Evolutionary conservation across 2,797 vertebrate genomes (phyloP).

Genomic region (Echiichthys vipera): DNA sequence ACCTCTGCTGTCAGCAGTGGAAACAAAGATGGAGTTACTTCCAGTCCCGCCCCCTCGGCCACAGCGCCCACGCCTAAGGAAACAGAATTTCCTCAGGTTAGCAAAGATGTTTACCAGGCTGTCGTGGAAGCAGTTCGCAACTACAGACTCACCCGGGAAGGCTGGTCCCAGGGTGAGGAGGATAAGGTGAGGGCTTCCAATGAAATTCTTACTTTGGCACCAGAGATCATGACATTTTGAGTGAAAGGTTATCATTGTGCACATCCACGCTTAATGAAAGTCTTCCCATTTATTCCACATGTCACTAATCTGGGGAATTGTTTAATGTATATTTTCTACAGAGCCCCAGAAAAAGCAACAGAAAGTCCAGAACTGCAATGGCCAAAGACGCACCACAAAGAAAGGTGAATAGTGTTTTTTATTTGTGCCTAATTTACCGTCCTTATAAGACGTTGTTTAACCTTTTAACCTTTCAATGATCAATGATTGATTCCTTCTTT

Average conservation of each 20-base stretch:
- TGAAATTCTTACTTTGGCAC: too few species aligned
- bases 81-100: conserved; percentile 58
- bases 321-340: not conserved
- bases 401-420: conserved; percentile 6
- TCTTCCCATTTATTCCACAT: not conserved
- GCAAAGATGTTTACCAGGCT: conserved; percentile 54
- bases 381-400: fast-evolving
- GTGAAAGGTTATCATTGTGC: not conserved
- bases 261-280: not conserved
- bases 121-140: conserved; percentile 70
- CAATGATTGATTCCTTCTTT: not conserved
- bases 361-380: not conserved
- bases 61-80: not conserved
- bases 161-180: not conserved
- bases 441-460: too few species aligned
- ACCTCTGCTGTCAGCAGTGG: not conserved
- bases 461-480: too few species aligned
- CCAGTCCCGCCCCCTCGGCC: not conserved
- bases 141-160: conserved; percentile 44
- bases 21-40: too few species aligned
- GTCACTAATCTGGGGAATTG: not conserved
- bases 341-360: not conserved
- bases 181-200: conserved; percentile 35
- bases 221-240: too few species aligned
- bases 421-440: not conserved